Evolutionary conservation across 2,113 vertebrate genomes (phyloP), one percentile per base, ranked within the genome.

Genomic region (Pithys albifrons): DNA sequence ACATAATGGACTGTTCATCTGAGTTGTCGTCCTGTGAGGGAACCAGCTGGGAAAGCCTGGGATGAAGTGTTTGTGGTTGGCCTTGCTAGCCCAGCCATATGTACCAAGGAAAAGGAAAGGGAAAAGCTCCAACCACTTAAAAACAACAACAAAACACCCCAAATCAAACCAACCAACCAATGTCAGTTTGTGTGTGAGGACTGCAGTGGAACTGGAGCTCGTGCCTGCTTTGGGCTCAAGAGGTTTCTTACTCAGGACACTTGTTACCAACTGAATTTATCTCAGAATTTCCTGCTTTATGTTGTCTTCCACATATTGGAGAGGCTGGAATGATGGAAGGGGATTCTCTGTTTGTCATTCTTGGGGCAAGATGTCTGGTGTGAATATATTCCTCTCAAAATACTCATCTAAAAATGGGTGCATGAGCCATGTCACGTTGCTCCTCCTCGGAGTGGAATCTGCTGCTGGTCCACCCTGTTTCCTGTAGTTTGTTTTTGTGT

Each of bases 401-500:
- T 62, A 81, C 12, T n/a, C 1, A 27, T 69, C 86, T 95, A 78
- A 91, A 93, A 87, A 85, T 76, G 84, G 67, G 71, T 22, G 15
- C 15, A 16, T 67, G 95, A 91, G 84, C 91, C 28, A 9, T 64
- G 80, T 79, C 24, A 8, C 11, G 7, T 78, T 35, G 46, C 74
- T 95, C 73, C 59, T 95, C 84, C 93, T 92, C 10, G 2, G 54
- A 65, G 92, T 90, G 92, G 91, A 93, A 83, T 88, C 95, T 88
- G 83, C 87, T 91, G 84, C 84, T 65, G 62, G 76, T 85, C 93
- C 91, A 82, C 84, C 96, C 87, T 59, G 46, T 78, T 97, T 96
- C 91, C 95, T 93, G 89, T 24, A 65, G 85, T 28, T 94, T 96
- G 93, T 95, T 97, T 96, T 96, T 89, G 94, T 94, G 81, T 77